phyloP scores from a whole-genome alignment of 2,888 invertebrate genomes.

The Heliconius sara region DNA sequence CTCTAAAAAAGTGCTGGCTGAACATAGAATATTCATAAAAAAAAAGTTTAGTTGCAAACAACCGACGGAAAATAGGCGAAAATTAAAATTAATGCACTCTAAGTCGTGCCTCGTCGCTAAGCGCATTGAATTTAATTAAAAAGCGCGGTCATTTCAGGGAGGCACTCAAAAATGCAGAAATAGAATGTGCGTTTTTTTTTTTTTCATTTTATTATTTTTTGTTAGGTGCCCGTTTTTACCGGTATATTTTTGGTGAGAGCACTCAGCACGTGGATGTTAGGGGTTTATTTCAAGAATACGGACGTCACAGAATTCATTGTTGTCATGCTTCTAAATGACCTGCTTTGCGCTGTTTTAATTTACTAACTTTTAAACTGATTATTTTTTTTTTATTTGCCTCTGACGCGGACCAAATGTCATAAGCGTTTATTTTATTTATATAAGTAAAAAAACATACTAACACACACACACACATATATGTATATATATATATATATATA shows the following conservation, averaged over 20 bases:
- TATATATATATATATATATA: background rate
- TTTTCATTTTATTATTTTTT: slow-evolving; percentile 21
- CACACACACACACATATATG: background rate
- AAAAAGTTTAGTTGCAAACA: slow-evolving; percentile 36
- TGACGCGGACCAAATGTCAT: background rate
- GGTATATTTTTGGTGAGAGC: slow-evolving; percentile 14
- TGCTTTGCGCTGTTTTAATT: slow-evolving; percentile 1
- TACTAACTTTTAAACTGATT: background rate
- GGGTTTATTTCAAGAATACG: slow-evolving; percentile 11
- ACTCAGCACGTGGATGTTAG: slow-evolving; percentile 28
- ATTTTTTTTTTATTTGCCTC: background rate
- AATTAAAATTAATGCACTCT: slow-evolving; percentile 39
- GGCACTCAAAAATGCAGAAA: slow-evolving; percentile 32
- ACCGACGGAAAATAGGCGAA: slow-evolving; percentile 32
- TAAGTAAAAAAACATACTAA: background rate
- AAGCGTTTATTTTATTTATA: background rate
- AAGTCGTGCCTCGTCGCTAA: slow-evolving; percentile 40
- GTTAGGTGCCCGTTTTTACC: slow-evolving; percentile 20
- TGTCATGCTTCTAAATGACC: background rate
- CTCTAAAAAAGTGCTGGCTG: slow-evolving; percentile 24
- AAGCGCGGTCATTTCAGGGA: slow-evolving; percentile 39
- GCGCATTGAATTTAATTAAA: slow-evolving; percentile 43
- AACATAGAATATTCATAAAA: slow-evolving; percentile 29
- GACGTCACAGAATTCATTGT: slow-evolving; percentile 13
- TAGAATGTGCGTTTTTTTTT: slow-evolving; percentile 30